Evolutionary conservation across 2,888 invertebrate genomes (phyloP).

Genomic region (Nemotelus nigrinus): DNA sequence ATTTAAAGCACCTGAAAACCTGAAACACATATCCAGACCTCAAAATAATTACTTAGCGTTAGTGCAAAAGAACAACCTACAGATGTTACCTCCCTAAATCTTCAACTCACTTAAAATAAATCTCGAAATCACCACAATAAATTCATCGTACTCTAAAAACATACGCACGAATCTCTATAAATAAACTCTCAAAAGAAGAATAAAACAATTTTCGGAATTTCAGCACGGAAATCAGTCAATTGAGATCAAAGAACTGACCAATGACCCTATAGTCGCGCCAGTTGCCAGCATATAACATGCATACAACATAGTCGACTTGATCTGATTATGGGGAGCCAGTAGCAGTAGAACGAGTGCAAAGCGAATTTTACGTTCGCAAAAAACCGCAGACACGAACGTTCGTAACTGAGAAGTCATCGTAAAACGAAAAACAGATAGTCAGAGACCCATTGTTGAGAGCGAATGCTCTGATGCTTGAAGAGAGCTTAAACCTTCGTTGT

Average conservation of each 20-base stretch:
- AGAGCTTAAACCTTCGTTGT: background rate
- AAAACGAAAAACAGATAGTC: constrained; percentile 10
- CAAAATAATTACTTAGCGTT: no score
- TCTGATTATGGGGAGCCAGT: background rate
- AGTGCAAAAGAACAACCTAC: no score
- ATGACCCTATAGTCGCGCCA: constrained; percentile 11
- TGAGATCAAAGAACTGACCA: constrained; percentile 27
- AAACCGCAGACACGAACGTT: constrained; percentile 7
- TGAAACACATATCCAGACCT: no score
- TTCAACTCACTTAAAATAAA: no score
- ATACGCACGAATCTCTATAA: background rate
- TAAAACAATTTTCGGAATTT: constrained; percentile 14
- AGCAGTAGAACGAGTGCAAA: background rate
- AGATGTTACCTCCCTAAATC: no score
- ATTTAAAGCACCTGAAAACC: no score
- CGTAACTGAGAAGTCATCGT: constrained; percentile 19
- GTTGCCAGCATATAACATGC: background rate
- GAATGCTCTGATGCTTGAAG: background rate
- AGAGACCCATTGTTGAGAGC: background rate
- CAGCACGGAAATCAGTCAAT: constrained; percentile 31
- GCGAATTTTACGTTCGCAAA: background rate
- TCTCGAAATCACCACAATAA: no score
- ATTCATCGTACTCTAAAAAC: no score
- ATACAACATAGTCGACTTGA: background rate
- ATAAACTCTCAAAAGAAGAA: background rate